These are phyloP conservation scores for Corticium candelabrum DNA, from an alignment of 37 sponge, comb jelly and placozoan genomes.

Conservation along the genomic window DNA sequence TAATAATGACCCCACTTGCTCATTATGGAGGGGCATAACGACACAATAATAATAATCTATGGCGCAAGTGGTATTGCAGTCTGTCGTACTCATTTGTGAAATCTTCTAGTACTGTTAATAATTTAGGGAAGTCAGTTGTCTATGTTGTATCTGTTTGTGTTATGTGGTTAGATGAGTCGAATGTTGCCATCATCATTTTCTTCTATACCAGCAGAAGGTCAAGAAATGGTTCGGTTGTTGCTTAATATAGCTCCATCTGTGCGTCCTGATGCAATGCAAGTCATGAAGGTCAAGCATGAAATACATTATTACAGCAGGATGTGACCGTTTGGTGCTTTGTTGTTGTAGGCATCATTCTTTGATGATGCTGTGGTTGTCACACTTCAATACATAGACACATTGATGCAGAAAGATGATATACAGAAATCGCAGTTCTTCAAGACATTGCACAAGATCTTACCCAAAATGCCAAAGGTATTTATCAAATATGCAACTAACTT, in stretches of 20 bases:
- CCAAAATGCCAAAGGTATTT: slow-evolving; percentile 55
- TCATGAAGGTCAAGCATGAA: slow-evolving; percentile 38
- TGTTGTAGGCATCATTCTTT: slow-evolving; percentile 49
- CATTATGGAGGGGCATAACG: no score
- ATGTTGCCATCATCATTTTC: slow-evolving; percentile 33
- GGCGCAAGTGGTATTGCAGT: no score
- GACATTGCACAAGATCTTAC: slow-evolving; percentile 37
- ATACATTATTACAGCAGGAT: slow-evolving; percentile 11
- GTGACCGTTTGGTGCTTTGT: not conserved
- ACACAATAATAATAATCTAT: no score
- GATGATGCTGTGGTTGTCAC: slow-evolving; percentile 38
- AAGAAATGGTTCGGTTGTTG: slow-evolving; percentile 27
- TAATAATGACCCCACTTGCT: no score
- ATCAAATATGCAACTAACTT: not conserved
- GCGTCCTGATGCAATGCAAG: slow-evolving; percentile 43
- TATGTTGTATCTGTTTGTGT: no score
- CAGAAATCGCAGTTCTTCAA: slow-evolving; percentile 82
- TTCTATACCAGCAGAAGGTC: slow-evolving; percentile 31
- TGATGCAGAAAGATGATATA: slow-evolving; percentile 55
- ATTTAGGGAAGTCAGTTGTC: no score
- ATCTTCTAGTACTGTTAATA: no score
- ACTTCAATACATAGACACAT: slow-evolving; percentile 56
- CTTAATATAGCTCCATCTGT: slow-evolving; percentile 56
- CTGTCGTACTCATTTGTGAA: no score
- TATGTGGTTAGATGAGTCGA: slow-evolving; percentile 70